A percentile compares a stretch with the other conserved stretches of the same genome.
Conservation (phyloP, 2,797 vertebrate genomes). For the Triplophysa bombifrons region DNA sequence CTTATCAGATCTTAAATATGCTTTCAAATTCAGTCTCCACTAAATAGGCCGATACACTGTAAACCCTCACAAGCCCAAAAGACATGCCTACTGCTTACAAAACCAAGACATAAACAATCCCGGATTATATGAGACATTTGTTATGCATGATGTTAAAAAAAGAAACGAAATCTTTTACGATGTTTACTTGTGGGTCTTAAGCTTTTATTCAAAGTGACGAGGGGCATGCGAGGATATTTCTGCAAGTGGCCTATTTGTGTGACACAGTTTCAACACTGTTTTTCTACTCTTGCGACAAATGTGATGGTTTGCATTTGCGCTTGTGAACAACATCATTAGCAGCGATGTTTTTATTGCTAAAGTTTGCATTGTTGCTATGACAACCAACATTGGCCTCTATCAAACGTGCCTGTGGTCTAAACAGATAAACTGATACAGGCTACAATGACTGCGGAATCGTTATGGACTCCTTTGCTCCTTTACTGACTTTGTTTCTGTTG, state of each 20-base stretch:
- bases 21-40: conserved; percentile 2
- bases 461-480: too few species aligned
- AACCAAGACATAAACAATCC: background rate
- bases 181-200: background rate
- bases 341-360: background rate
- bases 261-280: background rate
- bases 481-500: too few species aligned
- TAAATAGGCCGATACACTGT: conserved; percentile 1
- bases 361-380: background rate
- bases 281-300: background rate
- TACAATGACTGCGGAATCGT: too few species aligned
- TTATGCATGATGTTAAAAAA: conserved; percentile 19
- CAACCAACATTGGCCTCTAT: background rate
- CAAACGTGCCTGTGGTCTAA: background rate
- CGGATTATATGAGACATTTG: background rate
- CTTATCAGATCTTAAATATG: conserved; percentile 21
- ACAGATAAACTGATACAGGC: background rate
- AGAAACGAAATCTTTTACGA: background rate
- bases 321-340: background rate
- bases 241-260: too few species aligned
- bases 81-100: background rate
- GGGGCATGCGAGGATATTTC: too few species aligned
- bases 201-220: too few species aligned
- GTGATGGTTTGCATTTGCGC: background rate
- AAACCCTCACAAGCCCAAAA: background rate